Evolutionary conservation across 2,797 vertebrate species (phyloP).

Genomic region (Scyliorhinus canicula): DNA sequence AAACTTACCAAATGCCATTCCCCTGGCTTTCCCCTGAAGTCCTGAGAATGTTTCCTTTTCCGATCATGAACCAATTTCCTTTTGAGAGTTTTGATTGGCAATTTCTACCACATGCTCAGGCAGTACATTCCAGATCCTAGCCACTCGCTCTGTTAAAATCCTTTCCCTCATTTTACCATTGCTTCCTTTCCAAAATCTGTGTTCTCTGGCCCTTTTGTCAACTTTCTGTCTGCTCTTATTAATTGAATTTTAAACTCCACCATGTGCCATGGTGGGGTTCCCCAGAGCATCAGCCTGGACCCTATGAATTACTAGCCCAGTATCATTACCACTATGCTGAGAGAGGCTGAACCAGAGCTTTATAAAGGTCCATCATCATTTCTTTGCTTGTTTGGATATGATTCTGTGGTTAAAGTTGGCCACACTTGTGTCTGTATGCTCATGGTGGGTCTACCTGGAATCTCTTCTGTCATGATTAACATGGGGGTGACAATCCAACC

Average conservation of each 20-base stretch:
- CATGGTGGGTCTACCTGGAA: background rate
- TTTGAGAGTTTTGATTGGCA: background rate
- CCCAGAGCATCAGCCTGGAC: too few relatives aligned
- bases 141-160: background rate
- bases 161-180: background rate
- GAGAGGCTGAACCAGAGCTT: background rate
- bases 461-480: background rate
- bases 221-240: background rate
- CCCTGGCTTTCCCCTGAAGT: background rate
- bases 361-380: background rate
- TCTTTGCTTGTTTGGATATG: background rate
- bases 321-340: too few relatives aligned
- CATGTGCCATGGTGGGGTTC: too few relatives aligned
- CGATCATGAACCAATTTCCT: background rate
- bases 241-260: too few relatives aligned
- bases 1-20: background rate
- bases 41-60: background rate
- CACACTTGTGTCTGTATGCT: background rate
- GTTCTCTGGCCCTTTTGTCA: background rate
- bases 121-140: background rate
- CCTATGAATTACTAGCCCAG: too few relatives aligned
- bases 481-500: background rate
- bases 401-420: background rate
- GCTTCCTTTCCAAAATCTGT: background rate
- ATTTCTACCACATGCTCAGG: background rate